Evolutionary conservation across 2,888 invertebrate genomes (phyloP).

Genomic region (Oxyscelio sp.): DNA sequence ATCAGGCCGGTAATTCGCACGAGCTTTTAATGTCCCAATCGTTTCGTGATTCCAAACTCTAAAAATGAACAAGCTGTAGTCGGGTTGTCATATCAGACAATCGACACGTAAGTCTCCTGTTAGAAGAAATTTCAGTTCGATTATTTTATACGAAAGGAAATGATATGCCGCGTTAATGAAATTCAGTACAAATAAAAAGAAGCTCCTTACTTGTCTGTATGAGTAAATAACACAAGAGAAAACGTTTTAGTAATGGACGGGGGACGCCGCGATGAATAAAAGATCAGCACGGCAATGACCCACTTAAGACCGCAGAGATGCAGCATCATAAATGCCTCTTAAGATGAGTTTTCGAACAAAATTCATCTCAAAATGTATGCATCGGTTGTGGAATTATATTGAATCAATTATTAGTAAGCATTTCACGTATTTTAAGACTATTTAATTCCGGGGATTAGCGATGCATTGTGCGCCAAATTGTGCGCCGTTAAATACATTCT

Average conservation of each 20-base stretch:
- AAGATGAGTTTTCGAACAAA: conserved; percentile 52
- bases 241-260: conserved; percentile 60
- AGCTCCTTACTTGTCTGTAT: conserved; percentile 44
- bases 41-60: too few relatives aligned
- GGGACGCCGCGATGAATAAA: conserved; percentile 64
- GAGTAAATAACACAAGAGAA: conserved; percentile 55
- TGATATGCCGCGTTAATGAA: conserved; percentile 25
- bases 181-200: conserved; percentile 41
- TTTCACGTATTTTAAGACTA: conserved; percentile 23
- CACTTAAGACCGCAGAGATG: conserved; percentile 51
- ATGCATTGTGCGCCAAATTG: background rate
- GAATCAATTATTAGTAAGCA: conserved; percentile 46
- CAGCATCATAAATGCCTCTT: conserved; percentile 62
- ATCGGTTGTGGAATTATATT: conserved; percentile 18
- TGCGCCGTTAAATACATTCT: conserved; percentile 5
- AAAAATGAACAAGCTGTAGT: background rate
- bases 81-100: conserved; percentile 40
- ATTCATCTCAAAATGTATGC: conserved; percentile 46
- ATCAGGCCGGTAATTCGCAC: too few relatives aligned
- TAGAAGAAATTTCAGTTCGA: too few relatives aligned
- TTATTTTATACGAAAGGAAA: too few relatives aligned
- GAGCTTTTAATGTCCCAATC: too few relatives aligned
- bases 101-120: too few relatives aligned
- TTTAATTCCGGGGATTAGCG: conserved; percentile 2
- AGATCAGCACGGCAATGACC: conserved; percentile 68